phyloP scores from a whole-genome alignment of 2,113 vertebrate species.

The Pterocles burchelli region DNA sequence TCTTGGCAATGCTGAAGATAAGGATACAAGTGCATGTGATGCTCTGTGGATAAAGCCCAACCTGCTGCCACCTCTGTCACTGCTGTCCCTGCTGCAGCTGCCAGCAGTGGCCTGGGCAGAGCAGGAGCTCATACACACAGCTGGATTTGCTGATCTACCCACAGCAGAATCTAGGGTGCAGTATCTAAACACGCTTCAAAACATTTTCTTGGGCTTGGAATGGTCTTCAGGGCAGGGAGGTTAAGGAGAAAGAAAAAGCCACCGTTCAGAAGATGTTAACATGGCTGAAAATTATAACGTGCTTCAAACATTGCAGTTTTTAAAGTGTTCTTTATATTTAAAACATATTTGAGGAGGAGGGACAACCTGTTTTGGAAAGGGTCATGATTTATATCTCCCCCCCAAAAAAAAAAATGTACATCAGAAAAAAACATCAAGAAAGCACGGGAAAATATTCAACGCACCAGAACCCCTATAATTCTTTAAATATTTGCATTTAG shows the following conservation, averaged over 20 bases:
- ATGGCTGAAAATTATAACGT: neutral
- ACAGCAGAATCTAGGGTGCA: neutral
- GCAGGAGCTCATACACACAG: neutral
- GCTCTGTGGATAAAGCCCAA: neutral
- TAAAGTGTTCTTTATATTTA: neutral
- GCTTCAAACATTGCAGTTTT: neutral
- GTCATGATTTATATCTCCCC: neutral
- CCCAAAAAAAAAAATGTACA: accelerated
- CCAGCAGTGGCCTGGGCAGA: neutral
- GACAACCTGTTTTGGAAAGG: neutral
- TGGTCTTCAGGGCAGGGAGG: neutral
- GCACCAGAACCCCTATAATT: neutral
- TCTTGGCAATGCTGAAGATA: constrained; percentile 10
- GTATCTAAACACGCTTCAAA: neutral
- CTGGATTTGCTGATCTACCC: neutral
- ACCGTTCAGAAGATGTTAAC: neutral
- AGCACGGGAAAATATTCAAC: neutral
- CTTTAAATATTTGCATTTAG: neutral
- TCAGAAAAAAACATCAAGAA: neutral
- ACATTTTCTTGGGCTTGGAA: neutral
- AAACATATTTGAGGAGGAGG: neutral
- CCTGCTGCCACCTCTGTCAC: neutral
- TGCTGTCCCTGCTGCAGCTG: neutral
- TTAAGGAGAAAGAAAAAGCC: neutral
- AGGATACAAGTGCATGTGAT: neutral